These are phyloP conservation scores for Unio pictorum DNA, from an alignment of 2,888 invertebrate genomes.

Conservation along the genomic window DNA sequence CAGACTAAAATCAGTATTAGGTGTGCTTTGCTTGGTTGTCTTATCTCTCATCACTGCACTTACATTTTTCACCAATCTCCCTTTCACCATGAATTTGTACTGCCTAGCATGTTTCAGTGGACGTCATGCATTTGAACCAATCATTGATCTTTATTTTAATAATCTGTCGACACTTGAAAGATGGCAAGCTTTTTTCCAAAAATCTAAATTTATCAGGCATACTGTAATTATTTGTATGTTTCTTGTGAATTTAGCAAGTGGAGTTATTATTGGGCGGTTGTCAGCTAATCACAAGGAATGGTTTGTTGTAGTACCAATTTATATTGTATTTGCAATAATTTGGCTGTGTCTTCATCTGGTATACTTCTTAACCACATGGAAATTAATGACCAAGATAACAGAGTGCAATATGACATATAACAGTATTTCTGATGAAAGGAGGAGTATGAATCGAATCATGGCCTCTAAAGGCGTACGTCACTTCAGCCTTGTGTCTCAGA, in stretches of 20 bases:
- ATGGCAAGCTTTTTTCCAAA: slow-evolving; percentile 60
- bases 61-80: slow-evolving; percentile 53
- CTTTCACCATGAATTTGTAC: slow-evolving; percentile 57
- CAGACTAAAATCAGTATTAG: slow-evolving; percentile 64
- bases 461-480: slow-evolving; percentile 69
- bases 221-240: slow-evolving; percentile 48
- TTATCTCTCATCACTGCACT: slow-evolving; percentile 46
- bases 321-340: slow-evolving; percentile 53
- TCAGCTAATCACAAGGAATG: slow-evolving; percentile 70
- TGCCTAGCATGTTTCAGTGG: slow-evolving; percentile 63
- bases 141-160: slow-evolving; percentile 65
- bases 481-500: slow-evolving; percentile 67
- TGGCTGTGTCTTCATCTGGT: slow-evolving; percentile 68
- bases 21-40: slow-evolving; percentile 44
- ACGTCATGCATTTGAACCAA: slow-evolving; percentile 56
- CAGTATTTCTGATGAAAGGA: slow-evolving; percentile 44
- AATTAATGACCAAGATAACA: slow-evolving; percentile 65
- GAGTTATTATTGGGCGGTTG: slow-evolving; percentile 50
- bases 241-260: slow-evolving; percentile 49
- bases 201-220: slow-evolving; percentile 50
- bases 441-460: slow-evolving; percentile 64
- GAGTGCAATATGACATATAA: slow-evolving; percentile 57
- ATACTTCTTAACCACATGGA: slow-evolving; percentile 64
- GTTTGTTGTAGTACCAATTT: slow-evolving; percentile 71
- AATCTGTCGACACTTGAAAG: slow-evolving; percentile 63